A percentile compares a stretch with the other conserved stretches of the same genome.
Evolutionary conservation across 2,797 vertebrate genomes (phyloP).

Genomic region (Triplophysa bombifrons): DNA sequence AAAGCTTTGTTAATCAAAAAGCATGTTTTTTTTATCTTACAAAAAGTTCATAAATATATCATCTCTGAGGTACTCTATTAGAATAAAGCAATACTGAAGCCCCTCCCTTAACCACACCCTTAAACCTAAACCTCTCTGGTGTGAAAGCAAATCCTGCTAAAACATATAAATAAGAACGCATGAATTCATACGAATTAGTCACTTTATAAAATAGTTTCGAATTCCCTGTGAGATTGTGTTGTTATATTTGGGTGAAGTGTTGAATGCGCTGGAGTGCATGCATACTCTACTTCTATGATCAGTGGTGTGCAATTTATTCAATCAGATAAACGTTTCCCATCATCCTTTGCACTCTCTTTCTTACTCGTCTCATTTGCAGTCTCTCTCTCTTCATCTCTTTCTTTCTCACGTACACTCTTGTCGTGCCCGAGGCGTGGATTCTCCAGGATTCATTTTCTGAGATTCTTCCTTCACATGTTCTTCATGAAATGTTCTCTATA

Average conservation of each 20-base stretch:
- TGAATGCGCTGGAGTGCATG: neutral
- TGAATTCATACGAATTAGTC: too few species aligned
- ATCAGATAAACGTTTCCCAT: slow-evolving; percentile 31
- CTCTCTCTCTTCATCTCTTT: slow-evolving; percentile 25
- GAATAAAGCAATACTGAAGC: too few species aligned
- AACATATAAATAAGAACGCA: too few species aligned
- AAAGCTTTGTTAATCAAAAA: too few species aligned
- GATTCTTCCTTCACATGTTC: slow-evolving; percentile 15
- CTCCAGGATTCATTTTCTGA: slow-evolving; percentile 18
- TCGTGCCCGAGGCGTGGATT: neutral
- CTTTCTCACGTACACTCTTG: slow-evolving; percentile 9
- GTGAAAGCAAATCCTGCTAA: too few species aligned
- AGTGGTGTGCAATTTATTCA: slow-evolving; percentile 9
- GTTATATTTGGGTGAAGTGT: neutral
- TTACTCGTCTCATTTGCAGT: slow-evolving; percentile 41
- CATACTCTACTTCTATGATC: neutral
- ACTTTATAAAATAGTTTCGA: too few species aligned
- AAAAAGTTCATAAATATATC: too few species aligned
- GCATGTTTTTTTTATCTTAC: too few species aligned
- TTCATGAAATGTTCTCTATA: slow-evolving; percentile 13
- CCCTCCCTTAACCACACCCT: too few species aligned
- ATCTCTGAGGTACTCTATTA: too few species aligned
- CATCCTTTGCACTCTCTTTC: slow-evolving; percentile 21
- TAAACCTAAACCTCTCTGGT: too few species aligned
- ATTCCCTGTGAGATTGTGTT: too few species aligned